phyloP scores from a whole-genome alignment of 2,888 invertebrate species.

The Anarsia innoxiella region DNA sequence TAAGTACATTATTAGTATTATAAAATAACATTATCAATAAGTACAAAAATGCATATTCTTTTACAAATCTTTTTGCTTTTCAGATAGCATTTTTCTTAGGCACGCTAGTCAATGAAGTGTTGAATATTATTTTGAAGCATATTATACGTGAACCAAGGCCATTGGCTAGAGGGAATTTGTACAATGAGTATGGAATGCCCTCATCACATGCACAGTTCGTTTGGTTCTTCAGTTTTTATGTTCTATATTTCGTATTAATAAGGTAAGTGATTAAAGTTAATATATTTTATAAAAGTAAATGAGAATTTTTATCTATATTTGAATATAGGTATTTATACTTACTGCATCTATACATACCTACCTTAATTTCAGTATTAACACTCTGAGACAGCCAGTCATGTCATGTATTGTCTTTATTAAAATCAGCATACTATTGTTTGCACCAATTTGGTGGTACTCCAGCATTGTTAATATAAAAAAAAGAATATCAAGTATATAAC shows the following conservation, averaged over 20 bases:
- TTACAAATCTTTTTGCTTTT: slow-evolving; percentile 28
- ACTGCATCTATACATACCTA: not conserved
- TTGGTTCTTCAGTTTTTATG: slow-evolving; percentile 92
- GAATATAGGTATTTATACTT: not conserved
- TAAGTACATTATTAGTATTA: no score
- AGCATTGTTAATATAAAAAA: no score
- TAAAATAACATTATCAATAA: no score
- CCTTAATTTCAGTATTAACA: no score
- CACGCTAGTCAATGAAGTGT: slow-evolving; percentile 82
- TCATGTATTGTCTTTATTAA: no score
- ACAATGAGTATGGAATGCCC: slow-evolving; percentile 92
- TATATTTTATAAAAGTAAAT: not conserved
- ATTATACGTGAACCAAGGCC: slow-evolving; percentile 88
- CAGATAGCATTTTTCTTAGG: slow-evolving; percentile 92
- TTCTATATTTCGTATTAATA: slow-evolving; percentile 88
- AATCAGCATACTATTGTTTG: no score
- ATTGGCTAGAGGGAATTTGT: slow-evolving; percentile 77
- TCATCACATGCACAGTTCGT: slow-evolving; percentile 94
- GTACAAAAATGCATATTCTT: not conserved
- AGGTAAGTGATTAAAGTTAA: slow-evolving; percentile 76
- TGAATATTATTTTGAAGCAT: slow-evolving; percentile 88
- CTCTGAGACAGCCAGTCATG: no score
- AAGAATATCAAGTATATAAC: no score
- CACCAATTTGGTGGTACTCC: no score
- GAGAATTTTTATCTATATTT: not conserved